phyloP scores from a whole-genome alignment of 2,888 invertebrate genomes.

The Drosophila mimetica region DNA sequence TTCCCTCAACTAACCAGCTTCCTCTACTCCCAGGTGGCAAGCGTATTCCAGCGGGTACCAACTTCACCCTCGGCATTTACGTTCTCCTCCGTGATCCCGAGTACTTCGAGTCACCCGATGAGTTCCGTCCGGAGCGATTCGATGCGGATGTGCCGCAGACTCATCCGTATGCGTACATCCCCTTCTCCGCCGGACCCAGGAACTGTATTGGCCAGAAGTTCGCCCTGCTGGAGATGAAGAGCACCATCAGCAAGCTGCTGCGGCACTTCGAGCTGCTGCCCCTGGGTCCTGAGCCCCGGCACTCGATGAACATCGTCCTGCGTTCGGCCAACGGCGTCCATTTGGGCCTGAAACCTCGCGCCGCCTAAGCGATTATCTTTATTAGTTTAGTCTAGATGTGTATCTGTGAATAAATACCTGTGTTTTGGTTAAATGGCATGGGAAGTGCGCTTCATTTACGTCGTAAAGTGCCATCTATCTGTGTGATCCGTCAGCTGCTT shows the following conservation, averaged over 20 bases:
- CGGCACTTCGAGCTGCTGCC: conserved; percentile 78
- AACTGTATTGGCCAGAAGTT: conserved; percentile 83
- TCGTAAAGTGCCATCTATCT: too few relatives aligned
- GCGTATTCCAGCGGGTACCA: conserved; percentile 73
- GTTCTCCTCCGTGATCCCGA: conserved; percentile 68
- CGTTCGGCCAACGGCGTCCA: conserved; percentile 78
- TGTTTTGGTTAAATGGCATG: too few relatives aligned
- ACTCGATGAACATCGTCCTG: conserved; percentile 71
- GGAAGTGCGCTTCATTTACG: too few relatives aligned
- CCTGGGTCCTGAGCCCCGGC: conserved; percentile 70
- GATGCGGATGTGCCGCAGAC: conserved; percentile 67
- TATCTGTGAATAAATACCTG: too few relatives aligned
- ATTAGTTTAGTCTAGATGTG: conserved; percentile 1
- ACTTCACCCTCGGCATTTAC: conserved; percentile 72
- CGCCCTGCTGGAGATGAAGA: conserved; percentile 83
- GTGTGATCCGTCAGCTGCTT: not conserved
- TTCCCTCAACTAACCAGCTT: too few relatives aligned
- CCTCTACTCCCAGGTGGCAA: conserved; percentile 63
- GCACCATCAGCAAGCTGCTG: conserved; percentile 75
- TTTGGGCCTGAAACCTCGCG: conserved; percentile 69
- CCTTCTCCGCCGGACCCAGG: conserved; percentile 82
- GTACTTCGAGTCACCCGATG: conserved; percentile 75
- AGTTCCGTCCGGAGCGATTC: conserved; percentile 80
- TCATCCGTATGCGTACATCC: conserved; percentile 78
- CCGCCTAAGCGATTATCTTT: not conserved